Conservation (phyloP, 1,140 invertebrate genomes). For the Homalodisca vitripennis region DNA sequence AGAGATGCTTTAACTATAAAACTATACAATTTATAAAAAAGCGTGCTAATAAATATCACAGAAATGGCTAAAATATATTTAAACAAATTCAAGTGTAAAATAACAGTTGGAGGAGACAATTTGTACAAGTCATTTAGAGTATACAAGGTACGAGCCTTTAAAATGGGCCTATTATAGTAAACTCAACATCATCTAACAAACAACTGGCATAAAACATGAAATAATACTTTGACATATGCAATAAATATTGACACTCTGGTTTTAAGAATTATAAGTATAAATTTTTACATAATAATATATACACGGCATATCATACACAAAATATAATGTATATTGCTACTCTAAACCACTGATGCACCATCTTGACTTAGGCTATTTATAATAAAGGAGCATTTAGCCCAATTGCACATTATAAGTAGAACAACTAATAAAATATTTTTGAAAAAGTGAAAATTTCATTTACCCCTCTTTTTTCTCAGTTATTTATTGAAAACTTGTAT, state of each 20-base stretch:
- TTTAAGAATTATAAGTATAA: constrained; percentile 11
- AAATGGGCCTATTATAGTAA: constrained; percentile 5
- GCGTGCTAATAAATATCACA: no score
- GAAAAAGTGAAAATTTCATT: no score
- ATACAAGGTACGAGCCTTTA: no score
- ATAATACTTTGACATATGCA: not conserved
- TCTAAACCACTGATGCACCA: not conserved
- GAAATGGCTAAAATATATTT: no score
- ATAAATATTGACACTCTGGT: not conserved
- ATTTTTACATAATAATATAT: not conserved
- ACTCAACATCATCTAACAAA: not conserved
- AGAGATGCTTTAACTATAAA: no score
- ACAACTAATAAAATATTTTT: not conserved
- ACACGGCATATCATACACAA: constrained; percentile 6
- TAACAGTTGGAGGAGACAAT: no score
- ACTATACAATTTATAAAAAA: no score
- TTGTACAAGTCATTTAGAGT: no score
- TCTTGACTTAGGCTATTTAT: not conserved
- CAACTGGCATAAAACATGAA: constrained; percentile 17
- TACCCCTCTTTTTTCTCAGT: no score
- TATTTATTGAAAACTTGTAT: no score
- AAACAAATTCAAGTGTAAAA: no score
- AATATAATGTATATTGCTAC: not conserved
- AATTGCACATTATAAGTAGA: not conserved
- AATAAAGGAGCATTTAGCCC: not conserved